phyloP scores from a whole-genome alignment of 2,113 vertebrate species.

The Emydocephalus ijimae region DNA sequence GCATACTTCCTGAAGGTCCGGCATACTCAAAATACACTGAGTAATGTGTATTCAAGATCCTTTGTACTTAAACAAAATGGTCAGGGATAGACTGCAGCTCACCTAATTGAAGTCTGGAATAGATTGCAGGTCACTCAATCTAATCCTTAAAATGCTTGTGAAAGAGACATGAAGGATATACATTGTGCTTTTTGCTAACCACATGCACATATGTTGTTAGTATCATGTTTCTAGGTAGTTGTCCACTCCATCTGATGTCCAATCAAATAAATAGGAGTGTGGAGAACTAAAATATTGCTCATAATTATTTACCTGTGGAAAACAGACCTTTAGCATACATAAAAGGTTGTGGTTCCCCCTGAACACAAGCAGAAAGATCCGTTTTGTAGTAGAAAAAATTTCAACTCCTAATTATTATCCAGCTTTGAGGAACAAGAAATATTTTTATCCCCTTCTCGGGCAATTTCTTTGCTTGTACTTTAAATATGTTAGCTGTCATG shows the following conservation, averaged over 20 bases:
- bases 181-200: background rate
- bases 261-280: background rate
- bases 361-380: background rate
- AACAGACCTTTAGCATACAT: conserved; percentile 30
- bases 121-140: background rate
- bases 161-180: background rate
- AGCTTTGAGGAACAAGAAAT: background rate
- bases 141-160: no score
- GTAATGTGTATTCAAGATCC: no score
- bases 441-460: background rate
- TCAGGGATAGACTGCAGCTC: background rate
- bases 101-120: background rate
- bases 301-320: background rate
- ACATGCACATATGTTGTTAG: background rate
- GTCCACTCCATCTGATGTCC: background rate
- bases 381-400: background rate
- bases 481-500: background rate
- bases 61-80: no score
- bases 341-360: background rate
- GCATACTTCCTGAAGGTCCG: background rate
- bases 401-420: background rate
- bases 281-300: background rate
- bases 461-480: background rate
- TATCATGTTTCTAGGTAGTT: background rate
- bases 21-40: background rate